A percentile compares a stretch with the other conserved stretches of the same genome.
Evolutionary conservation across 2,113 vertebrate species (phyloP).

Genomic region (Cebus imitator): DNA sequence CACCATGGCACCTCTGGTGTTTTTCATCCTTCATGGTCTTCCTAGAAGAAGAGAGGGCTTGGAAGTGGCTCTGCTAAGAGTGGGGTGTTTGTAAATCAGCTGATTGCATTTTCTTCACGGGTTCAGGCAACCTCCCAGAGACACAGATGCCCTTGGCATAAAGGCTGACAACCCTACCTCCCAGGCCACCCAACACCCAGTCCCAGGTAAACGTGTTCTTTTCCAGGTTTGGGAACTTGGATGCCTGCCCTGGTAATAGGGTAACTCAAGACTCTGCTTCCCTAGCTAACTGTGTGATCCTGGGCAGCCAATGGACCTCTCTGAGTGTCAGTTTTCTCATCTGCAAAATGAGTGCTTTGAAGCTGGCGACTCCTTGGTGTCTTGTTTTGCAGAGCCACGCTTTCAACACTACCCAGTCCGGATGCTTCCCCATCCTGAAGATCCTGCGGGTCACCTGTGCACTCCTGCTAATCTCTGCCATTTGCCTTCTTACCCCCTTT

Average conservation of each 20-base stretch:
- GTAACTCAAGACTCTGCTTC: not conserved
- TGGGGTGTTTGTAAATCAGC: not conserved
- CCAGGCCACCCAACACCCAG: not conserved
- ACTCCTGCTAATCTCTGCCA: not conserved
- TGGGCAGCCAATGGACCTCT: not conserved
- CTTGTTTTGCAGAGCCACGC: not conserved
- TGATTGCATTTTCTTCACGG: not conserved
- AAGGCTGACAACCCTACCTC: not conserved
- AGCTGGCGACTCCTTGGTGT: too few relatives aligned
- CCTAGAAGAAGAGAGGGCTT: not conserved
- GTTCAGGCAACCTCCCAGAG: not conserved
- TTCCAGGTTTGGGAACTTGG: not conserved
- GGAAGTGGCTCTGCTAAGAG: not conserved
- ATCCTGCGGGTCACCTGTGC: conserved; percentile 32
- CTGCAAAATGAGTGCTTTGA: not conserved
- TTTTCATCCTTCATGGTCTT: not conserved
- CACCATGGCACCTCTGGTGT: not conserved
- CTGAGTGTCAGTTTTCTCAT: not conserved
- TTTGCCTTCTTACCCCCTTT: not conserved
- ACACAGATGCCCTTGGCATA: not conserved
- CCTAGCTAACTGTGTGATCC: not conserved
- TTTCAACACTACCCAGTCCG: not conserved
- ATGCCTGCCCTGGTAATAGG: not conserved
- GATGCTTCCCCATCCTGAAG: not conserved
- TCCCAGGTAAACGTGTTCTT: not conserved